phyloP scores from a whole-genome alignment of 2,113 vertebrate genomes.

The Lepidothrix coronata region DNA sequence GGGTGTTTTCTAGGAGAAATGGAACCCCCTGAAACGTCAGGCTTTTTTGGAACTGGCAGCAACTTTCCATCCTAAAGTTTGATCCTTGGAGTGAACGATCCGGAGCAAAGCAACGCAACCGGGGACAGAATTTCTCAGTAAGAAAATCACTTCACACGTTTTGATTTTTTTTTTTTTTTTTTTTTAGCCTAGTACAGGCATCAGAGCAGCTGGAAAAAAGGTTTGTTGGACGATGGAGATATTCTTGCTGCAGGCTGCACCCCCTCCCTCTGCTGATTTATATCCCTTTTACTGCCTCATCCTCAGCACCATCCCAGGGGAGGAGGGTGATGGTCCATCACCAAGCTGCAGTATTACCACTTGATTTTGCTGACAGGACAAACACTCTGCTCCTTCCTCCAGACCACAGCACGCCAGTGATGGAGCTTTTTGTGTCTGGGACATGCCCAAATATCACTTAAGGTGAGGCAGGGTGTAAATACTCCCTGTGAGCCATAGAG shows the following conservation, averaged over 20 bases:
- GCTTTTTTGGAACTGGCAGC: not conserved
- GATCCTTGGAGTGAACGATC: accelerated
- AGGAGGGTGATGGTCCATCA: not conserved
- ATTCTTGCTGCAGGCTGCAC: not conserved
- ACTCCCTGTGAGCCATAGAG: not conserved
- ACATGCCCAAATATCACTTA: not conserved
- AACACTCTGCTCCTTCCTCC: not conserved
- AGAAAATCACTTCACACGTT: not conserved
- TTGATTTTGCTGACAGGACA: not conserved
- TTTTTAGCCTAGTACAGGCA: not conserved
- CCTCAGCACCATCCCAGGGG: not conserved
- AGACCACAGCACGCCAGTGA: accelerated
- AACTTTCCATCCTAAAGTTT: not conserved
- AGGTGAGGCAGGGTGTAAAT: not conserved
- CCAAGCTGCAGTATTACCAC: not conserved
- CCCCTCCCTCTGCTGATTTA: not conserved
- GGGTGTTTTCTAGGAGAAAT: not conserved
- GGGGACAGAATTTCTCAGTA: not conserved
- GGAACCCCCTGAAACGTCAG: not conserved
- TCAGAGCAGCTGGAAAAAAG: not conserved
- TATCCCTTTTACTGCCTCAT: not conserved
- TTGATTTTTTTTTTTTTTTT: no score
- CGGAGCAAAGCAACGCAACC: not conserved
- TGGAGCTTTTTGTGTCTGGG: not conserved
- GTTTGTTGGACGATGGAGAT: not conserved